These are phyloP conservation scores for Philhelius pedissequus DNA, from an alignment of 2,888 invertebrate genomes.

Conservation along the genomic window DNA sequence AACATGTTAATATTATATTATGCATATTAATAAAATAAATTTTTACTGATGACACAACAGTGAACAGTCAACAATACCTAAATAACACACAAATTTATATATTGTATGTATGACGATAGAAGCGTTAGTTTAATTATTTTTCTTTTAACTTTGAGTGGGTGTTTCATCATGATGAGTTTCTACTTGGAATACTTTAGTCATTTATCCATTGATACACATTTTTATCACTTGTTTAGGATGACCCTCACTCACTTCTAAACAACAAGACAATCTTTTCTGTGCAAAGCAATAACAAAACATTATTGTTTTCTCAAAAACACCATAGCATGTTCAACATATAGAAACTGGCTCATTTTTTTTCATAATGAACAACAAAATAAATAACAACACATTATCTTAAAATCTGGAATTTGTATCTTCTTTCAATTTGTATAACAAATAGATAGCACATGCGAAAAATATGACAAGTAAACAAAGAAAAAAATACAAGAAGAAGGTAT, in stretches of 20 bases:
- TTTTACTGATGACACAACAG: constrained; percentile 19
- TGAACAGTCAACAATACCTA: too few relatives aligned
- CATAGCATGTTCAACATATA: neutral
- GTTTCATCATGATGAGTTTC: neutral
- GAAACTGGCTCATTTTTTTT: neutral
- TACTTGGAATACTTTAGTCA: neutral
- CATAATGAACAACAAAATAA: neutral
- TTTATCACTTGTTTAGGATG: constrained; percentile 13
- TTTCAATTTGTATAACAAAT: neutral
- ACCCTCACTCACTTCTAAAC: constrained; percentile 39
- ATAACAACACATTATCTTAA: too few relatives aligned
- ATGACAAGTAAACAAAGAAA: constrained; percentile 63
- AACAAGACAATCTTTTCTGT: neutral
- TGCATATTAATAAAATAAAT: constrained; percentile 3
- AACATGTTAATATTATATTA: neutral
- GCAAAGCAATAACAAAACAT: neutral
- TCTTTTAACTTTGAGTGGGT: neutral
- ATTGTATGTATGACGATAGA: neutral
- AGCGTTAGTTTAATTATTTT: neutral
- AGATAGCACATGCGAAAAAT: constrained; percentile 47
- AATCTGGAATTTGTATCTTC: neutral
- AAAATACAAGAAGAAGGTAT: neutral
- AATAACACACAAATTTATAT: neutral
- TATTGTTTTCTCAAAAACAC: neutral
- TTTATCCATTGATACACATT: neutral